Evolutionary conservation across 2,797 vertebrate genomes (phyloP).

Genomic region (Triplophysa bombifrons): DNA sequence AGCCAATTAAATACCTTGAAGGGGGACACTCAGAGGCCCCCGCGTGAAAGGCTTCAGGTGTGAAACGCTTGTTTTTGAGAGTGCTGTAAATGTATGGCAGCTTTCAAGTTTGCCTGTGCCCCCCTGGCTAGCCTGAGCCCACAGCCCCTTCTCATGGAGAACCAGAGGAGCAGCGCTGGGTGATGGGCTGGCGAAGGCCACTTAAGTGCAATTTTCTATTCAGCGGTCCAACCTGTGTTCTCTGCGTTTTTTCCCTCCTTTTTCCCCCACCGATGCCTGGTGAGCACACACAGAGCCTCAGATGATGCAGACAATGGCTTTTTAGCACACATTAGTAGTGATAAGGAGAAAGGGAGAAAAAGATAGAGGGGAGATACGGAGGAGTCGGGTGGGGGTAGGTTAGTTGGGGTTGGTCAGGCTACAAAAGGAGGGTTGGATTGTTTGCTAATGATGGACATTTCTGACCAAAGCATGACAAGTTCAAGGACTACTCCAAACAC

Average conservation of each 20-base stretch:
- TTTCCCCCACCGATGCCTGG: constrained; percentile 76
- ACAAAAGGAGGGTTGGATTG: constrained; percentile 84
- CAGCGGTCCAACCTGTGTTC: constrained; percentile 90
- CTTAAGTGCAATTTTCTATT: constrained; percentile 99
- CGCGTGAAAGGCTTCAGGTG: constrained; percentile 99
- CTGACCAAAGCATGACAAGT: constrained; percentile 86
- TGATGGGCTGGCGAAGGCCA: constrained; percentile 90
- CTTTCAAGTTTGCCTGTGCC: constrained; percentile 91
- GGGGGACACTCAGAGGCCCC: constrained; percentile 92
- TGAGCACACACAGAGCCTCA: constrained; percentile 85
- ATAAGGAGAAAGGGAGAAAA: constrained; percentile 85
- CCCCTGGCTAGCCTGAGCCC: constrained; percentile 77
- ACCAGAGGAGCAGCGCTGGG: constrained; percentile 79
- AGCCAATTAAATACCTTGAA: constrained; percentile 99
- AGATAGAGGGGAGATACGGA: constrained; percentile 77
- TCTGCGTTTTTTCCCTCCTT: constrained; percentile 74
- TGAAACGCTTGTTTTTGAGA: constrained; percentile 99
- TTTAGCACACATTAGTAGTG: constrained; percentile 88
- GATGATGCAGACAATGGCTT: constrained; percentile 92
- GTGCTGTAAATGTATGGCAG: constrained; percentile 96
- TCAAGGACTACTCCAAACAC: constrained; percentile 86
- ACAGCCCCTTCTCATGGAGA: constrained; percentile 83
- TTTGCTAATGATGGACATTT: constrained; percentile 97
- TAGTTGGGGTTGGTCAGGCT: constrained; percentile 66
- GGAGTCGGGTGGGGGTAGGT: constrained; percentile 60